Evolutionary conservation across 2,888 invertebrate species (phyloP), one percentile per base, ranked within the genome.

Genomic region (Drosophila barbarae): DNA sequence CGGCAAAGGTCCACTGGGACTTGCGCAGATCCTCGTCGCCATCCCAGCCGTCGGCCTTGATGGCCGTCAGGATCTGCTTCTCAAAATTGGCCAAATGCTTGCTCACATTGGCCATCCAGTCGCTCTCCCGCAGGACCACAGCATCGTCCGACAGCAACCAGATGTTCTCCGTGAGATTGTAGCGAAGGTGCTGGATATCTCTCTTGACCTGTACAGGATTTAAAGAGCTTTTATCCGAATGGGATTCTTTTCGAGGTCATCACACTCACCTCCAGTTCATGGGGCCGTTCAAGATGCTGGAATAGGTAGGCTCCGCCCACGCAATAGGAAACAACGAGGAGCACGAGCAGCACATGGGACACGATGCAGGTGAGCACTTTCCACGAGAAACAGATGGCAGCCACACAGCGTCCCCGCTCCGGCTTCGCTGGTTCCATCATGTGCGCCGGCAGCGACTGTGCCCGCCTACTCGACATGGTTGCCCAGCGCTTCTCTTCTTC

Each of bases 41-140:
- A 87, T 97, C 96, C 96, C 96, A 97, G 5, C 97, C 97, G 65
- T 95, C 93, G 64, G 94, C 94, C 86, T 95, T 95, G 92, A 97
- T 96, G 76, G 96, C 95, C 71, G 92, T 91, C 59, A 96, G 91
- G 64, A 98, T 92, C 41, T 94, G 92, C 53, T 90, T 91, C 86
- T 95, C 95, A 81, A 94, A 95, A 32, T 90, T 84, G 88, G 91
- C 91, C 67, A 93, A 89, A 89, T 91, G 91, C 69, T 90, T 90
- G 46, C 90, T 90, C n/a, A 95, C 96, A 71, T 92, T 92, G 5
- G 88, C 88, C n/a, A 95, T 95, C 95, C 97, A 98, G 88, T 94
- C 94, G 60, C 92, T 92, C 87, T 94, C 93, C 76, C 92, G 91
- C 65, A 97, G 91, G 32, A 94, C 92, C 41, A 73, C 53, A 0